phyloP scores from a whole-genome alignment of 2,113 vertebrate species.

The Tachysurus vachellii region DNA sequence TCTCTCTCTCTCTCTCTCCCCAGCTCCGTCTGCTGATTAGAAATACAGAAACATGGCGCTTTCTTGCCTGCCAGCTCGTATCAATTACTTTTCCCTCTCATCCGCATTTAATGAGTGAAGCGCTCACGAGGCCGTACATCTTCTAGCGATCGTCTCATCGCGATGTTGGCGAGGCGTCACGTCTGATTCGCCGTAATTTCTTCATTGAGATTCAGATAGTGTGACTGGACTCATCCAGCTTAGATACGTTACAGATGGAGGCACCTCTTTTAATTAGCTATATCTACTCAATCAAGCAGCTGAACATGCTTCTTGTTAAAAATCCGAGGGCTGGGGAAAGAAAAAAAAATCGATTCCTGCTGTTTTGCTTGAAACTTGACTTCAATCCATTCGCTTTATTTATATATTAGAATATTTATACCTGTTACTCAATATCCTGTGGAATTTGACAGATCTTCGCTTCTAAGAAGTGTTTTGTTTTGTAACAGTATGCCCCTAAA shows the following conservation, averaged over 20 bases:
- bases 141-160: constrained; percentile 41
- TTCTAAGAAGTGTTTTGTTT: too few species aligned
- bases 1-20: neutral
- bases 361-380: neutral
- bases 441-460: neutral
- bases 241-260: constrained; percentile 48
- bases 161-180: constrained; percentile 7
- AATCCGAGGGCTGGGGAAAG: neutral
- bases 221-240: constrained; percentile 34
- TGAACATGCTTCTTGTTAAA: constrained; percentile 39
- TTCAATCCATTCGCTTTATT: neutral
- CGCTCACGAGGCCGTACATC: constrained; percentile 19
- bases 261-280: constrained; percentile 53
- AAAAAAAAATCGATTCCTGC: neutral
- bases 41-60: constrained; percentile 22
- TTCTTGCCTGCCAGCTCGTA: constrained; percentile 38
- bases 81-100: constrained; percentile 48
- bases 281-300: constrained; percentile 46
- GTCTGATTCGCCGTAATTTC: constrained; percentile 39
- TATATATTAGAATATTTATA: neutral
- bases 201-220: constrained; percentile 37
- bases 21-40: constrained; percentile 35
- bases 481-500: neutral
- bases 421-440: neutral
- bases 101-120: constrained; percentile 38